Base-by-base conservation (phyloP, 2,888 invertebrate genomes). In the Alloscopus bannaensis region DNA sequence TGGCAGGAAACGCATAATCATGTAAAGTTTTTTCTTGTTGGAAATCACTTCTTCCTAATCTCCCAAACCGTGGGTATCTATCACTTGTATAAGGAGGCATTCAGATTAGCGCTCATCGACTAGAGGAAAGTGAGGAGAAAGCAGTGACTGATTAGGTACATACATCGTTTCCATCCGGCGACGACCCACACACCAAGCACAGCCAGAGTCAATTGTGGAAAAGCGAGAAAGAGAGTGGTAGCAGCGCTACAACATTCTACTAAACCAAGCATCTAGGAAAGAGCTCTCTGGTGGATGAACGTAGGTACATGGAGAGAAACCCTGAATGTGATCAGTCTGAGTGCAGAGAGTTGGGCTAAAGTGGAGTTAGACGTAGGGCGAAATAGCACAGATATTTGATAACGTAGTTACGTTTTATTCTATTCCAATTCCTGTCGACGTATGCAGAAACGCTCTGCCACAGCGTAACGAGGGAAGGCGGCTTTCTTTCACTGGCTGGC, bases 381-480 rank as follows among this genome's bases (percentile, higher is more conserved):
- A 72, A 64, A 20, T 22, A 52, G 36, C 20, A 52, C 29, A 60
- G 72, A 72, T 72, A 72, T 72, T 50, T 31, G 71, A 64, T 62
- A 65, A 72, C 64, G 28, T 55, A 69, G 68, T 76, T 76, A 76
- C 22, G 68, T 76, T 76, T 68, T 50, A 68, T 76, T 75, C 69
- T 75, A 68, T 75, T 68, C 76, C 76, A 69, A 76, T 68, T 76
- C 68, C 76, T 76, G 76, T 76, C 69, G 68, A 76, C 76, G 76
- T 76, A 76, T 76, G 76, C 76, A 76, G 69, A 76, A 76, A 76
- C 36, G 57, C 26, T 42, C n/a, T n/a, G n/a, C n/a, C n/a, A n/a
- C n/a, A 69, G 57, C 59, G 50, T 59, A 75, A 75, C 42, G 66
- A 75, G 59, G 45, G 31, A 69, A 69, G 76, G 68, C 76, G 76